phyloP scores from a whole-genome alignment of 2,113 vertebrate genomes.

The Synodontis membranacea region DNA sequence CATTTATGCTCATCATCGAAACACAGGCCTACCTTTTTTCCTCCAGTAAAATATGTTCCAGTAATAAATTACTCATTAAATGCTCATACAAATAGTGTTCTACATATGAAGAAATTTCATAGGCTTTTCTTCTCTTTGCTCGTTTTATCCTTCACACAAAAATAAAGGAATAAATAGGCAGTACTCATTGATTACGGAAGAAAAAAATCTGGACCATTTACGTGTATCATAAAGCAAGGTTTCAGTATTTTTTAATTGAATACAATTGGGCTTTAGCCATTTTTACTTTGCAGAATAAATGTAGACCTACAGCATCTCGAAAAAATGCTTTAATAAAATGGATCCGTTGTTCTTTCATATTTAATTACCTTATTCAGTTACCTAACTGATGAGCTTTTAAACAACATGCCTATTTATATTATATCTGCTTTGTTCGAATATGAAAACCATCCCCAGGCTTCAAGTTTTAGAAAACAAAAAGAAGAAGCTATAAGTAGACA shows the following conservation, averaged over 20 bases:
- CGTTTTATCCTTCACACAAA: background rate
- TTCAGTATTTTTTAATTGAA: background rate
- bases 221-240: background rate
- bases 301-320: background rate
- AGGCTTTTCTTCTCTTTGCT: background rate
- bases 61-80: background rate
- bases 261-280: background rate
- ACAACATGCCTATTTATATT: no score
- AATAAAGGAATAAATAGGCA: background rate
- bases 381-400: background rate
- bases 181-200: background rate
- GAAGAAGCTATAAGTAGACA: background rate
- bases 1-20: background rate
- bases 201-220: background rate
- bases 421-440: background rate
- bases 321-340: background rate
- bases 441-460: background rate
- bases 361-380: background rate
- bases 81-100: background rate
- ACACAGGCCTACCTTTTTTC: background rate
- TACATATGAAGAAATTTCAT: background rate
- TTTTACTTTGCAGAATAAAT: background rate
- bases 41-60: background rate
- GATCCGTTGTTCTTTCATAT: background rate
- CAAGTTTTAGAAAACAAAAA: background rate